Conservation (phyloP, 92 coral and sea anemone genomes). For the Actinernus sp. region DNA sequence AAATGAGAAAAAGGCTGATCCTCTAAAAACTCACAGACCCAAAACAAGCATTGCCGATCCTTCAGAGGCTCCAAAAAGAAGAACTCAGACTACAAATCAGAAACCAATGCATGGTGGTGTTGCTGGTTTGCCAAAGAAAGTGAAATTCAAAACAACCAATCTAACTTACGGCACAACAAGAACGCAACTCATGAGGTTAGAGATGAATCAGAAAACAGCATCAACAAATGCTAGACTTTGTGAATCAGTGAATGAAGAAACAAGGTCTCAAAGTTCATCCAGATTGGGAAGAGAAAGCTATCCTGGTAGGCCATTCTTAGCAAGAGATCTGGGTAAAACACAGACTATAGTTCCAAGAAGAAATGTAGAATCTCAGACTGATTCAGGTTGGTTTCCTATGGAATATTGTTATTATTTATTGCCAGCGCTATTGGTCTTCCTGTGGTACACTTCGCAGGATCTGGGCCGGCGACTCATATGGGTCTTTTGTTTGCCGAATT, state of each 20-base stretch:
- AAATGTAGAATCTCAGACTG: constrained; percentile 15
- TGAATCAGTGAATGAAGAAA: constrained; percentile 8
- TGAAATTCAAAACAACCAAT: constrained; percentile 75
- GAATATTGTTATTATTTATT: no score
- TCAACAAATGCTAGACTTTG: constrained; percentile 20
- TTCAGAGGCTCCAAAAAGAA: background rate
- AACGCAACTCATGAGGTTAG: constrained; percentile 88
- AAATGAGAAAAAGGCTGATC: background rate
- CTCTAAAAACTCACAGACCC: constrained; percentile 1
- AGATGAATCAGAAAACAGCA: constrained; percentile 58
- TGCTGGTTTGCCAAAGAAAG: constrained; percentile 64
- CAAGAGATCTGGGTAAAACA: constrained; percentile 24
- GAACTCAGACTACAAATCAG: background rate
- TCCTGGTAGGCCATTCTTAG: background rate
- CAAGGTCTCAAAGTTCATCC: background rate
- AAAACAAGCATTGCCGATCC: background rate
- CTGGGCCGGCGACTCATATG: no score
- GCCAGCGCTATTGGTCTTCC: no score
- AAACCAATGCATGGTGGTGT: constrained; percentile 10
- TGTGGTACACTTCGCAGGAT: no score
- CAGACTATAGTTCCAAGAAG: constrained; percentile 11
- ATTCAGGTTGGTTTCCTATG: constrained; percentile 4
- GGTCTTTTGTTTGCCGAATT: no score
- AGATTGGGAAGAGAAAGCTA: background rate
- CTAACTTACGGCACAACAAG: constrained; percentile 86